Conservation (phyloP, 1,140 invertebrate species). For the Hermatobates lingyangjiaoensis region DNA sequence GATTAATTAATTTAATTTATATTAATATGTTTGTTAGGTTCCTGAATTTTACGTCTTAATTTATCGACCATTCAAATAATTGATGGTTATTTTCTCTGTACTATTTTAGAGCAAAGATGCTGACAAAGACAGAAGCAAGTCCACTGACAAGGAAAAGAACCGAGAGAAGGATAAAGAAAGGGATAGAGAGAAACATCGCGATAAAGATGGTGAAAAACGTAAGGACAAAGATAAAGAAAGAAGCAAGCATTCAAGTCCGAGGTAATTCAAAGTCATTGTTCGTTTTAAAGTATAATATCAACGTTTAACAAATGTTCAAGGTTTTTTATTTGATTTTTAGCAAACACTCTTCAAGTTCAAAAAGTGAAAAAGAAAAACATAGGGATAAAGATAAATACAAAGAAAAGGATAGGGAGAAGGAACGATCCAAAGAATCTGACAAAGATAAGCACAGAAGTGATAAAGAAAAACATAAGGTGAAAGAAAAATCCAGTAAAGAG, state of each 20-base stretch:
- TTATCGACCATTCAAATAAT: not conserved
- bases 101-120: constrained; percentile 5
- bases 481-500: constrained; percentile 18
- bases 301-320: constrained; percentile 7
- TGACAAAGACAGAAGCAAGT: constrained; percentile 18
- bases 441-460: constrained; percentile 18
- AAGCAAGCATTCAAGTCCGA: constrained; percentile 16
- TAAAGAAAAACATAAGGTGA: constrained; percentile 20
- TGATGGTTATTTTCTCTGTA: not conserved
- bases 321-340: not conserved
- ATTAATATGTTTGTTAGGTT: not conserved
- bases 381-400: constrained; percentile 8
- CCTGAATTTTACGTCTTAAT: not conserved
- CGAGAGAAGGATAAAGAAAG: constrained; percentile 24
- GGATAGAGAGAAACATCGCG: constrained; percentile 20
- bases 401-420: constrained; percentile 12
- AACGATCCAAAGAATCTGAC: constrained; percentile 1
- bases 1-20: not conserved
- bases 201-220: constrained; percentile 18
- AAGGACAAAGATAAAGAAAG: constrained; percentile 30
- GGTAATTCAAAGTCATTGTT: constrained; percentile 17
- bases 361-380: not conserved
- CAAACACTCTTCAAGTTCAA: constrained; percentile 1
- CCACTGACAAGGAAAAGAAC: constrained; percentile 24
- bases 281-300: constrained; percentile 13